phyloP scores from a whole-genome alignment of 2,888 invertebrate species.

The Congeria kusceri region DNA sequence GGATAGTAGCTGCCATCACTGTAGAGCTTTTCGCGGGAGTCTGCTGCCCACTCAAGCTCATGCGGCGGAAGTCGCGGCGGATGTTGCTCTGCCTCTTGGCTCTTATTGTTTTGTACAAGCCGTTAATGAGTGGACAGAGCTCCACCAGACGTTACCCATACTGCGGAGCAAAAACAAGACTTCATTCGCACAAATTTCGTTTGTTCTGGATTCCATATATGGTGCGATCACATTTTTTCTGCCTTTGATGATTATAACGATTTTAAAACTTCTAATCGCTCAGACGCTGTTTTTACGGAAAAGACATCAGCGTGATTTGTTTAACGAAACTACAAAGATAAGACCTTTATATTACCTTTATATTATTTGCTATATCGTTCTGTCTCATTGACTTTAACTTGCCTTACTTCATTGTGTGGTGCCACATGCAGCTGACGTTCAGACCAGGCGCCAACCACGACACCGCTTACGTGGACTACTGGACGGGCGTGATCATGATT shows the following conservation, averaged over 20 bases:
- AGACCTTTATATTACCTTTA: conserved; percentile 81
- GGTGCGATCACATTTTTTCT: conserved; percentile 74
- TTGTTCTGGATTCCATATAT: conserved; percentile 75
- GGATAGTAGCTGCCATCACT: conserved; percentile 82
- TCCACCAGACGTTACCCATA: too few species aligned
- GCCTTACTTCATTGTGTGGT: conserved; percentile 76
- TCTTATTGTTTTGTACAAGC: conserved; percentile 79
- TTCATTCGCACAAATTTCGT: conserved; percentile 60
- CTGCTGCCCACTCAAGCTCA: conserved; percentile 80
- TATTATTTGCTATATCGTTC: conserved; percentile 80
- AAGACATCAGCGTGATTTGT: conserved; percentile 54
- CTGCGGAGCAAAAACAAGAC: conserved; percentile 34
- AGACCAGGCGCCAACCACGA: background rate
- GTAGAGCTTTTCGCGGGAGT: conserved; percentile 83
- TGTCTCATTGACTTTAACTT: conserved; percentile 82
- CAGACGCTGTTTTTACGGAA: conserved; percentile 67
- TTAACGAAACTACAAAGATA: conserved; percentile 76
- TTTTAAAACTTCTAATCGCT: conserved; percentile 76
- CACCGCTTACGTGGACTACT: conserved; percentile 46
- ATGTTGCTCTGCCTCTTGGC: conserved; percentile 70
- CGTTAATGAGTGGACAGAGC: conserved; percentile 71
- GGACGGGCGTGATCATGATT: conserved; percentile 70
- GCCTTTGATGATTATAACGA: conserved; percentile 77
- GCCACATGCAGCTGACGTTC: background rate
- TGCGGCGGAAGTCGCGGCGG: conserved; percentile 64